Base-by-base conservation (phyloP, 2,888 invertebrate genomes). In the Agrotis exclamationis region DNA sequence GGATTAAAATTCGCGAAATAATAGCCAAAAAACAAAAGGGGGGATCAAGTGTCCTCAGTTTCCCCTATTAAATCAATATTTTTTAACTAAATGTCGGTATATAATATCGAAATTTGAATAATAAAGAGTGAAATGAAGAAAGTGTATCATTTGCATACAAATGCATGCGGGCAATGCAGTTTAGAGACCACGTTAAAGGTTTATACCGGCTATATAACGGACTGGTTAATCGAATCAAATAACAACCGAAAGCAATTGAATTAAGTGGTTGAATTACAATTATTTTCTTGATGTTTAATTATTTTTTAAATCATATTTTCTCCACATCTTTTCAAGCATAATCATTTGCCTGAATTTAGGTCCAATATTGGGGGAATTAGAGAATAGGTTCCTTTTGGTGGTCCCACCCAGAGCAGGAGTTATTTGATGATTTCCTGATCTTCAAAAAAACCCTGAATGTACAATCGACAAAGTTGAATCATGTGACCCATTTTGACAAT, bases 101-200 rank as follows among this genome's bases (percentile, higher is more conserved):
- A 39, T 57, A 48, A 58, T 33, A 69, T 53, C 51, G 48, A 60
- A 48, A 77, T 69, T 72, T 54, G 62, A 50, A 72, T 74, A 63
- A 58, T 47, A 72, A 33, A 67, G 44, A 78, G 82, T 70, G 73
- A 66, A 77, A 70, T 70, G 63, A 63, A 72, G 83, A 85, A 84
- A 86, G 80, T 75, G 62, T 72, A 63, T 59, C 73, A 84, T 76
- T 83, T 75, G 70, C 68, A 78, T 77, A 70, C 66, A 79, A 75
- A 66, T 63, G 67, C 58, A 67, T 68, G 69, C 48, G 60, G 74
- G 53, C 74, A 59, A 58, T 64, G 47, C 47, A 65, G 65, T 60
- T 64, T 56, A 67, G 14, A 51, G 24, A 56, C 20, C 48, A 53
- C 45, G 51, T 53, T 73, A 13, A 63, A 67, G 51, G 63, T 73